These are phyloP conservation scores for Agrochola macilenta DNA, from an alignment of 2,888 invertebrate species.

Conservation along the genomic window DNA sequence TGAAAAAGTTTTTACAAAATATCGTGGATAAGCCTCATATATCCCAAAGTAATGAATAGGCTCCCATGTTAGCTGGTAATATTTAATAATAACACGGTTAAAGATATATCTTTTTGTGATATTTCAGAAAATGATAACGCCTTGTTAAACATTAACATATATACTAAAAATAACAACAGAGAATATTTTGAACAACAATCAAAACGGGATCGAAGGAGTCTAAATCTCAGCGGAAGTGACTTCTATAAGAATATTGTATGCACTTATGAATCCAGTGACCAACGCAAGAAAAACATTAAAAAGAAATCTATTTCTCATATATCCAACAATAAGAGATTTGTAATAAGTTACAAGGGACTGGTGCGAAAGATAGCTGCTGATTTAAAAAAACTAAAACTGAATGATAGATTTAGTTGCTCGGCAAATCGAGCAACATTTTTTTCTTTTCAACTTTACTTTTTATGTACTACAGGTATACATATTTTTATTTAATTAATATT, in stretches of 20 bases:
- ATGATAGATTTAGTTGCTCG: conserved; percentile 42
- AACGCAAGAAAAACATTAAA: conserved; percentile 22
- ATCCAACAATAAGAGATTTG: conserved; percentile 18
- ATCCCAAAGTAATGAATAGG: conserved; percentile 47
- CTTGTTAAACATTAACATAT: conserved; percentile 13
- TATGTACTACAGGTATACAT: conserved; percentile 12
- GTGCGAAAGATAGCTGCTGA: conserved; percentile 41
- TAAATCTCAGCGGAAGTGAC: conserved; percentile 14
- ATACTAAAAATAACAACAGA: conserved; percentile 2
- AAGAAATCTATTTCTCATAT: conserved; percentile 15
- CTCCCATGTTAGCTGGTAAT: conserved; percentile 12
- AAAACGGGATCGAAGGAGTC: conserved; percentile 30
- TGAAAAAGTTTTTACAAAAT: conserved; percentile 79
- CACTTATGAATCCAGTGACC: conserved; percentile 5
- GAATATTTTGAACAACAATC: conserved; percentile 20
- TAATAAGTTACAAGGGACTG: conserved; percentile 42
- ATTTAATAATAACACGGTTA: not conserved
- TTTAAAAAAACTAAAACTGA: conserved; percentile 39
- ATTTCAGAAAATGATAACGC: conserved; percentile 49
- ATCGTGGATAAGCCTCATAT: conserved; percentile 67
- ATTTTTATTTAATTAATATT: conserved; percentile 15
- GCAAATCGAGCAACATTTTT: conserved; percentile 20
- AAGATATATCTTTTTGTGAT: conserved; percentile 26
- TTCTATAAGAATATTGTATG: conserved; percentile 7
- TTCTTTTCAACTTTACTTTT: conserved; percentile 5